Evolutionary conservation across 1,140 invertebrate genomes (phyloP), one percentile per base, ranked within the genome.

Genomic region (Euura lappo): DNA sequence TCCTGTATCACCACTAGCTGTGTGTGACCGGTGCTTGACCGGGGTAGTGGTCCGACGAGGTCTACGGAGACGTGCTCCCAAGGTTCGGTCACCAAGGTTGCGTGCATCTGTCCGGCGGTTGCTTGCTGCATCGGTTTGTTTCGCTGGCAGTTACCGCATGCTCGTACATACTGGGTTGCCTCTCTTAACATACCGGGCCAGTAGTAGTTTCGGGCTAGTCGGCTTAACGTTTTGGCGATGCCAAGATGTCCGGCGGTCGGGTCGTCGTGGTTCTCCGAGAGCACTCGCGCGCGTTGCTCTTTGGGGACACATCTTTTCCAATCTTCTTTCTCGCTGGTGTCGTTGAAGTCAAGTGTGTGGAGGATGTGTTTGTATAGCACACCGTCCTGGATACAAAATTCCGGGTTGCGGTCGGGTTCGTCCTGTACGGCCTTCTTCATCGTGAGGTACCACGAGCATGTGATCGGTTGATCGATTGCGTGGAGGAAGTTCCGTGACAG

Each of bases 191-290:
- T 51, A 4, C 74, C 69, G 3, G 75, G 74, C 78, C 76, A 82
- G 67, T 78, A 84, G 44, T 76, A 81, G 3, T n/a, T 4, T 51
- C 47, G 47, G 47, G 28, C 28, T 28, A 28, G 47, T 51, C 47
- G 6, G 11, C 47, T 51, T 6, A 51, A 2, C 6, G 47, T 51
- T 68, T 80, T 78, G 0, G 74, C 68, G 0, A 79, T 43, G 0
- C 78, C 80, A 0, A 80, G 69, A 60, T 82, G 80, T 44, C 79
- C 78, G 0, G 81, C 75, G 0, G 71, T 78, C 0, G 77, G 76
- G 2, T 8, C 45, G 47, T 79, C 80, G 74, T 84, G 80, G 44
- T 71, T 70, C 67, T 83, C 76, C 44, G 69, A 0, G 5, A 83
- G n/a, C 4, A 81, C 72, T 8, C 68, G 4, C 5, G 7, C 3